Percentiles rank a stretch among this genome's conserved stretches.
Evolutionary conservation across 1,140 invertebrate genomes (phyloP).

Genomic region (Ips nitidus): DNA sequence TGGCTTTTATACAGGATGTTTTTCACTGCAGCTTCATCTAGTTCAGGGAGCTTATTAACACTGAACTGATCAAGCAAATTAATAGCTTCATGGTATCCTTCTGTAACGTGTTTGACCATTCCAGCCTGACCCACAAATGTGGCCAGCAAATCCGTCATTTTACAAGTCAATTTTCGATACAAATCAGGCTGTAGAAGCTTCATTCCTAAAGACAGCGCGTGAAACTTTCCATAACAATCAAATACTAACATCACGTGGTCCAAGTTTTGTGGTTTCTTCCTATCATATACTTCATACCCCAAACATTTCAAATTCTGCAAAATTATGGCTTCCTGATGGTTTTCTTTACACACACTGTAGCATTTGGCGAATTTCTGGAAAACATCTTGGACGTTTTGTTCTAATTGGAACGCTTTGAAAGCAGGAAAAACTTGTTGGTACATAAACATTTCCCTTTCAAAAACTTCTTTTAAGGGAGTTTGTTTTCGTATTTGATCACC

Average conservation of each 20-base stretch:
- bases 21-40: constrained; percentile 30
- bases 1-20: constrained; percentile 24
- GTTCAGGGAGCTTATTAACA: constrained; percentile 23
- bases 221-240: constrained; percentile 56
- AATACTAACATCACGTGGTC: constrained; percentile 55
- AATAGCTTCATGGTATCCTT: constrained; percentile 20
- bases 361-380: constrained; percentile 48
- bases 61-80: constrained; percentile 18
- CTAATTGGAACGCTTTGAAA: constrained; percentile 32
- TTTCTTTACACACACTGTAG: constrained; percentile 48
- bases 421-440: constrained; percentile 40
- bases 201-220: constrained; percentile 57
- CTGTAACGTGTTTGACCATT: constrained; percentile 15
- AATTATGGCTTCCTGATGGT: constrained; percentile 55
- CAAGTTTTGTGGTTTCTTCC: constrained; percentile 52
- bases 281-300: constrained; percentile 55
- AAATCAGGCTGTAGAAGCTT: constrained; percentile 51
- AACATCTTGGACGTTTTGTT: constrained; percentile 24
- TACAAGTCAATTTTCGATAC: constrained; percentile 43
- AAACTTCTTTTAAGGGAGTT: constrained; percentile 34
- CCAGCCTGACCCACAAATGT: constrained; percentile 30
- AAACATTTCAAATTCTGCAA: constrained; percentile 57
- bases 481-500: constrained; percentile 35
- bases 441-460: constrained; percentile 40
- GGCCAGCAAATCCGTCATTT: constrained; percentile 43